Evolutionary conservation across 2,113 vertebrate genomes (phyloP), one percentile per base, ranked within the genome.

Genomic region (Odontophorus gujanensis): DNA sequence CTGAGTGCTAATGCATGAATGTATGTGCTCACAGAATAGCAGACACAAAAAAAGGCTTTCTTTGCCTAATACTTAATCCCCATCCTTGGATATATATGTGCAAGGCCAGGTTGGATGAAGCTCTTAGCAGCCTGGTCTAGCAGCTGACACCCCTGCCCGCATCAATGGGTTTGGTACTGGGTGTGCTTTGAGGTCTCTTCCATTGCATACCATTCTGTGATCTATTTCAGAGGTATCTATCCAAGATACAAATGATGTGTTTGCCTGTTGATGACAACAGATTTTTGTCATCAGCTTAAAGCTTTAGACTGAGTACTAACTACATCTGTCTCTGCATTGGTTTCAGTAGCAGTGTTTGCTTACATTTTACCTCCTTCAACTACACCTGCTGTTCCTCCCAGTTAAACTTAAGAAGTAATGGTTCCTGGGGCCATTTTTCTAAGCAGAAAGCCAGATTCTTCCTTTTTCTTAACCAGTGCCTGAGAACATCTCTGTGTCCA

Each of bases 311-410:
- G 26, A 67, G 38, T 28, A 7, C 55, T 55, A 6, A 11, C 18
- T 38, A n/a, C 61, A 19, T 28, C 61, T 58, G 11, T 47, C 78
- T 63, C 34, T 24, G 26, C 12, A 2, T 6, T 45, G 19, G 4
- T 71, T 3, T 50, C 25, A 7, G 45, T 17, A n/a, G 13, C 51
- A 30, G 25, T 8, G 6, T 71, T 28, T 51, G 34, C 47, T 69
- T 61, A 14, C 11, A 38, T 36, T 8, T 13, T 11, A 3, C 8
- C 17, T 32, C 11, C 34, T 42, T 48, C 0, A 0, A 0, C 5
- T 4, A 1, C 12, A 7, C 45, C 77, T 42, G 40, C 58, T 65
- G 3, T 34, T 75, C 58, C 62, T 88, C 9, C 45, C 15, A 63
- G 32, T 58, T 45, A 16, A 62, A 32, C 42, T 74, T 9, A 43